Evolutionary conservation across 2,113 vertebrate species (phyloP), one percentile per base, ranked within the genome.

Genomic region (Colius striatus): DNA sequence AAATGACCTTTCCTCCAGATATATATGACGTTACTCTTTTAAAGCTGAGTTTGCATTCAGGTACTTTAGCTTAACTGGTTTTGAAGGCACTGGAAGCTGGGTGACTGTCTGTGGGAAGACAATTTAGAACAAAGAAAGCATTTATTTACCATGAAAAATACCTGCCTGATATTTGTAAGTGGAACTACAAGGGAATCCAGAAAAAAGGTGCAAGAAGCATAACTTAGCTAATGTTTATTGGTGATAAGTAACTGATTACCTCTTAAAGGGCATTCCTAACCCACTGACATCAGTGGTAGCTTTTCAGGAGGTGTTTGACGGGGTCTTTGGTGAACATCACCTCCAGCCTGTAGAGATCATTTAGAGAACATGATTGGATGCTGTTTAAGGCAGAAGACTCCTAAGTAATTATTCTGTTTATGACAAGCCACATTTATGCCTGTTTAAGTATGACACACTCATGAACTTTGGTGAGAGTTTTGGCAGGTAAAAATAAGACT

Each of bases 11-110:
- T 90, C 75, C 47, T 62, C 67, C 57, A 68, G 43, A 70, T 58
- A 60, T 6, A 6, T 84, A 68, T 22, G 83, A 63, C 1, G 0
- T 38, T 90, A 55, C 67, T 92, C 57, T 89, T 94, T 67, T 51
- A 93, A 92, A 93, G 22, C 47, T 73, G 61, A 60, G 77, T 90
- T 84, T 88, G 55, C 61, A 78, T 90, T 83, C 72, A 86, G 71
- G 34, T 90, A 79, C 55, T 77, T 92, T 91, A 81, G 29, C 16
- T 92, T 76, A 36, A 29, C 26, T 67, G 27, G 18, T 68, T 94
- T 78, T 84, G 73, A 91, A 76, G 55, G 63, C 36, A 22, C 27
- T 54, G 67, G 70, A 87, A 90, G 30, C 2, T 4, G 54, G 79
- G 41, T 0, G 5, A 63, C 38, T 77, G 8, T 65, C 80, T 77